These are phyloP conservation scores for Ceratoteleas bidentatus DNA, from an alignment of 1,140 invertebrate genomes.

Conservation along the genomic window DNA sequence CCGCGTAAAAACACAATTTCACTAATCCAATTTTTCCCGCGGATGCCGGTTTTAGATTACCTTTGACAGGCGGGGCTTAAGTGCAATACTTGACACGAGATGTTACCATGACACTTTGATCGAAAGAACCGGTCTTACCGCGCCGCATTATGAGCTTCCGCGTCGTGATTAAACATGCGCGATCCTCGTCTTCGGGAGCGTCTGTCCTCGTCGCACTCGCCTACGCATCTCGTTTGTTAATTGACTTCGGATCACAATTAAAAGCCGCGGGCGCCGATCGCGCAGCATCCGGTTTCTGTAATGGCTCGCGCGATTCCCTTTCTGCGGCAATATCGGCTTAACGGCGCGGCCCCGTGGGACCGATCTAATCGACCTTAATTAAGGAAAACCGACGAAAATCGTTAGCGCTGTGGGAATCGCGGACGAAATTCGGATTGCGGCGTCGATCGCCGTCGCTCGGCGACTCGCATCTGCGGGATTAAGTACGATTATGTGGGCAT, in stretches of 20 bases:
- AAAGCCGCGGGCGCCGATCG: slow-evolving; percentile 43
- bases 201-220: slow-evolving; percentile 32
- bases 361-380: slow-evolving; percentile 56
- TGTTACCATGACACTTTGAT: slow-evolving; percentile 64
- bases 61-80: slow-evolving; percentile 56
- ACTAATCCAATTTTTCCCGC: slow-evolving; percentile 49
- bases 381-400: slow-evolving; percentile 23
- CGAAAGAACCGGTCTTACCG: slow-evolving; percentile 65
- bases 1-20: slow-evolving; percentile 46
- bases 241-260: slow-evolving; percentile 71
- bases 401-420: slow-evolving; percentile 13
- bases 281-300: slow-evolving; percentile 63
- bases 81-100: slow-evolving; percentile 58
- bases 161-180: slow-evolving; percentile 59
- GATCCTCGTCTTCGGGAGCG: background rate
- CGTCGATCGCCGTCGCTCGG: background rate
- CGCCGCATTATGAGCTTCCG: slow-evolving; percentile 65
- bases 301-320: slow-evolving; percentile 54
- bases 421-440: slow-evolving; percentile 7
- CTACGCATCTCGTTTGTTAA: slow-evolving; percentile 73
- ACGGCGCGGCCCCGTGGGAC: slow-evolving; percentile 28
- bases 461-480: slow-evolving; percentile 20
- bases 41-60: slow-evolving; percentile 41
- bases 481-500: slow-evolving; percentile 28
- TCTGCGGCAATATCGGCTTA: slow-evolving; percentile 51